Conservation (phyloP, 2,888 invertebrate species). For the Erebia epiphron region DNA sequence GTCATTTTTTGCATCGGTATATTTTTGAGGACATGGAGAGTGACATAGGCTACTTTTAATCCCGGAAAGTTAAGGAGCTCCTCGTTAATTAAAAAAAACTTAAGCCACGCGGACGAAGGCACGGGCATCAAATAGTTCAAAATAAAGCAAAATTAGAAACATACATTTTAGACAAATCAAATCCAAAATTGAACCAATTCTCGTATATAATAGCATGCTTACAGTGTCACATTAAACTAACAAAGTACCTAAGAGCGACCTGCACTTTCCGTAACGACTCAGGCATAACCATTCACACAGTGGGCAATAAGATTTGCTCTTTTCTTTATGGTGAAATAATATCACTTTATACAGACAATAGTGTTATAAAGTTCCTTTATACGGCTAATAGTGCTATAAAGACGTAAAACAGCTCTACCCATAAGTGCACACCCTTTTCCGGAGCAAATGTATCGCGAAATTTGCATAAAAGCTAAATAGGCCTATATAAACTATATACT, state of each 20-base stretch:
- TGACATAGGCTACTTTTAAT: too few relatives aligned
- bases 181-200: too few relatives aligned
- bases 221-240: too few relatives aligned
- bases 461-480: conserved; percentile 26
- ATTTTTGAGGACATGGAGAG: too few relatives aligned
- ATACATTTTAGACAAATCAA: too few relatives aligned
- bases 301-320: not conserved
- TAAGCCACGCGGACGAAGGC: not conserved
- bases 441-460: conserved; percentile 13
- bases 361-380: conserved; percentile 15
- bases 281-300: conserved; percentile 3
- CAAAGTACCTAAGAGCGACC: too few relatives aligned
- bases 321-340: not conserved
- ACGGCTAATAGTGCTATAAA: conserved; percentile 12
- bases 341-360: conserved; percentile 2
- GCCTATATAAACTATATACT: too few relatives aligned
- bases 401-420: not conserved
- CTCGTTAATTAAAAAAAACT: not conserved
- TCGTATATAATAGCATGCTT: too few relatives aligned
- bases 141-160: conserved; percentile 16
- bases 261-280: conserved; percentile 5
- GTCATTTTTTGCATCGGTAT: too few relatives aligned
- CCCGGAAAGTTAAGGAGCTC: too few relatives aligned
- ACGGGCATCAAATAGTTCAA: not conserved
- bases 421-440: conserved; percentile 18